Evolutionary conservation across 2,888 invertebrate species (phyloP), one percentile per base, ranked within the genome.

Genomic region (Zygogramma bicolorata): DNA sequence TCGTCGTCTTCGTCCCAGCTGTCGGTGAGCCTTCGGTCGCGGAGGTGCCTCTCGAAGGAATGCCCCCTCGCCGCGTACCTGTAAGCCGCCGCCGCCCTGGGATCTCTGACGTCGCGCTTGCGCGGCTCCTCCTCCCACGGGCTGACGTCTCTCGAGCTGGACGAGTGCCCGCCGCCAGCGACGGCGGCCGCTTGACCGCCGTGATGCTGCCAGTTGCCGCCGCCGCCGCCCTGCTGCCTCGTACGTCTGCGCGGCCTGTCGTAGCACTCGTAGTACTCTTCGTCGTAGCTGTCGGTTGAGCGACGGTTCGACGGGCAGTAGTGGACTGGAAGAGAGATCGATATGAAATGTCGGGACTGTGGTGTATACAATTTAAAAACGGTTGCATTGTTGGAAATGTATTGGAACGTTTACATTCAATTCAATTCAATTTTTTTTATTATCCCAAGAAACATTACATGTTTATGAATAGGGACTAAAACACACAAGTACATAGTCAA

Each of bases 81-180:
- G 84, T 73, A 88, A 76, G 66, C 88, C 80, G 70, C 86, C 81
- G 69, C 86, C 84, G 75, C 79, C 34, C 72, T 77, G 15, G 27
- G 85, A 76, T 86, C 87, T 71, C 87, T 84, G 53, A 70, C 25
- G 86, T 91, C 67, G 87, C 86, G 65, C 88, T 88, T 60, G 7
- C 89, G 83, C 5, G 90, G 89, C 75, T 90, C 88, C 77, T 95
- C 95, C 74, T 95, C 94, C 95, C 95, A 95, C 1, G 94, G 93
- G 59, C 95, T 93, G 22, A 92, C 91, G 84, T 95, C 95, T 0
- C 94, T 89, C 0, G 93, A 93, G 6, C 93, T 93, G 0, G 93
- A 93, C 0, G 93, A 92, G 79, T 87, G 88, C 18, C 85, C 83
- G 49, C 85, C 84, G n/a, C n/a, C n/a, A n/a, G n/a, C n/a, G n/a